Conservation (phyloP, 2,797 vertebrate species). For the Salmo trutta region DNA sequence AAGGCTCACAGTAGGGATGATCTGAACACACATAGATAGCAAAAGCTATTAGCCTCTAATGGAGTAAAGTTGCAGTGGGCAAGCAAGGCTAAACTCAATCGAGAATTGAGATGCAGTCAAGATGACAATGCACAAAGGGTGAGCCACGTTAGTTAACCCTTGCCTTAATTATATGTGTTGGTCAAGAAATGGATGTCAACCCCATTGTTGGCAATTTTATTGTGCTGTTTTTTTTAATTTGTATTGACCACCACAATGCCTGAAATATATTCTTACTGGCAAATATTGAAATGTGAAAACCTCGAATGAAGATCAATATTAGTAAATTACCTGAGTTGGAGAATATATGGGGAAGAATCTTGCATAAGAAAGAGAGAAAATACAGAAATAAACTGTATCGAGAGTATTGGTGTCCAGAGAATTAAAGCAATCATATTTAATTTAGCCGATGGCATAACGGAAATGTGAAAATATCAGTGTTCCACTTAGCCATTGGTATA, state of each 20-base stretch:
- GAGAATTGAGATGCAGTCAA: conserved; percentile 34
- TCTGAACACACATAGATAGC: conserved; percentile 20
- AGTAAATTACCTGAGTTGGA: neutral
- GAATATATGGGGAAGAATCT: neutral
- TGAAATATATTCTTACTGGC: neutral
- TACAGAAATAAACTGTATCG: neutral
- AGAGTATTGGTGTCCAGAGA: neutral
- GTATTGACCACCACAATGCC: neutral
- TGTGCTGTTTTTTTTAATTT: neutral
- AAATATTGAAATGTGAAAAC: neutral
- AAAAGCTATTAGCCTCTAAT: conserved; percentile 23
- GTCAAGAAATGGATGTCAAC: neutral
- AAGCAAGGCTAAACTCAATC: conserved; percentile 25
- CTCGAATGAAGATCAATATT: neutral
- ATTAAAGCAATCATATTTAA: neutral
- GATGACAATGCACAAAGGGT: conserved; percentile 18
- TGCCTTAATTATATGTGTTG: neutral
- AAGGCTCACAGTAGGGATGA: conserved; percentile 16
- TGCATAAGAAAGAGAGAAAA: neutral
- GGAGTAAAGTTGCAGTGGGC: conserved; percentile 18
- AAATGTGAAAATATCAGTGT: neutral
- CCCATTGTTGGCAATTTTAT: neutral
- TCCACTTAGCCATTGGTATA: neutral
- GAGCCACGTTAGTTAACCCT: neutral
- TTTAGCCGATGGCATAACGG: neutral